Evolutionary conservation across 1,140 invertebrate species (phyloP).

Genomic region (Caenorhabditis briggsae): DNA sequence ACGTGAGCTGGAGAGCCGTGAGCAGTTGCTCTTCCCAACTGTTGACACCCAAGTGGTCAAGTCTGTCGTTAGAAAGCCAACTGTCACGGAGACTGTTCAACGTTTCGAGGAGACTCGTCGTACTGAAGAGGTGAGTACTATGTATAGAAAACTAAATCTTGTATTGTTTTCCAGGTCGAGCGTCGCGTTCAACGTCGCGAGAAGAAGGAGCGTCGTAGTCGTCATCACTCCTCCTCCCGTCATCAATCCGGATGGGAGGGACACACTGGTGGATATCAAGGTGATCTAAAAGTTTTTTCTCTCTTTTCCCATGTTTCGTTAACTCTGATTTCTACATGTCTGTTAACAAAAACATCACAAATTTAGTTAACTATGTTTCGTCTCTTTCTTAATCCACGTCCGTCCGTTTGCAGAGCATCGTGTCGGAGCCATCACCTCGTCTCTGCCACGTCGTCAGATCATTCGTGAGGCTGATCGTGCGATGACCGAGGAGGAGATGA

Average conservation of each 20-base stretch:
- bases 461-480: conserved; percentile 57
- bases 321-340: neutral
- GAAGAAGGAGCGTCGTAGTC: conserved; percentile 70
- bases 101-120: conserved; percentile 74
- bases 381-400: neutral
- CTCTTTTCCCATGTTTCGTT: neutral
- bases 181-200: conserved; percentile 59
- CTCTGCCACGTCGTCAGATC: conserved; percentile 50
- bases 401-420: conserved; percentile 60
- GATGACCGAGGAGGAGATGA: conserved; percentile 66
- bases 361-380: neutral
- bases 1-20: conserved; percentile 64
- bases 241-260: conserved; percentile 62
- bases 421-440: conserved; percentile 34
- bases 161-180: conserved; percentile 57
- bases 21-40: conserved; percentile 65
- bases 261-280: conserved; percentile 33
- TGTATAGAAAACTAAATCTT: neutral
- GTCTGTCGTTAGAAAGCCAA: conserved; percentile 64
- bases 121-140: conserved; percentile 71
- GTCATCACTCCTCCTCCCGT: conserved; percentile 69
- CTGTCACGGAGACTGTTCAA: conserved; percentile 76
- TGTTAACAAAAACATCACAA: neutral
- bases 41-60: conserved; percentile 57
- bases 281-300: conserved; percentile 21